phyloP scores from a whole-genome alignment of 2,888 invertebrate species.

The Romanomermis culicivorax region DNA sequence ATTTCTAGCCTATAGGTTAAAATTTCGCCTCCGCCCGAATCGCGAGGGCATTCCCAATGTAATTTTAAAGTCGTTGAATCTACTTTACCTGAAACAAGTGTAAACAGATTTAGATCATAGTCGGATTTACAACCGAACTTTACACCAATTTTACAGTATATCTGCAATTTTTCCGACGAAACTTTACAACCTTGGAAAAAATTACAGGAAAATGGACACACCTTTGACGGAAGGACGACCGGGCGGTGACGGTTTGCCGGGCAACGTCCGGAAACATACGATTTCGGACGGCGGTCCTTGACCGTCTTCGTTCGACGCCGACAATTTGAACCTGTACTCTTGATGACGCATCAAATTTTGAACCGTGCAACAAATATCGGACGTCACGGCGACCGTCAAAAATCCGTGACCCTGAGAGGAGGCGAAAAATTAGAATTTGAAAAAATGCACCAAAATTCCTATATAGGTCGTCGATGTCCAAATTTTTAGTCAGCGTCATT shows the following conservation, averaged over 20 bases:
- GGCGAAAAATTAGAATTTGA: too few species aligned
- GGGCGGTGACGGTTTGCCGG: slow-evolving; percentile 56
- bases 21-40: slow-evolving; percentile 51
- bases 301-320: slow-evolving; percentile 61
- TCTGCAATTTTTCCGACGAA: too few species aligned
- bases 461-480: too few species aligned
- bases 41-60: slow-evolving; percentile 43
- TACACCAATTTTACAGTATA: too few species aligned
- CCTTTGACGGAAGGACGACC: slow-evolving; percentile 49
- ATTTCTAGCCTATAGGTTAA: slow-evolving; percentile 44
- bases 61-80: background rate
- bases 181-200: too few species aligned
- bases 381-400: slow-evolving; percentile 54
- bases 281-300: slow-evolving; percentile 59
- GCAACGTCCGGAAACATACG: slow-evolving; percentile 51
- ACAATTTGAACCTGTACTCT: slow-evolving; percentile 48
- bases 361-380: slow-evolving; percentile 47
- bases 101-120: too few species aligned
- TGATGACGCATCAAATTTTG: slow-evolving; percentile 48
- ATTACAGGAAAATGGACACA: too few species aligned
- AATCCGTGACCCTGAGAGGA: slow-evolving; percentile 47
- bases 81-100: too few species aligned
- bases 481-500: too few species aligned
- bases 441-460: too few species aligned
- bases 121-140: too few species aligned